A percentile compares a stretch with the other conserved stretches of the same genome.
These are phyloP conservation scores for Mus caroli DNA, from an alignment of 2,797 vertebrate genomes.

Conservation along the genomic window DNA sequence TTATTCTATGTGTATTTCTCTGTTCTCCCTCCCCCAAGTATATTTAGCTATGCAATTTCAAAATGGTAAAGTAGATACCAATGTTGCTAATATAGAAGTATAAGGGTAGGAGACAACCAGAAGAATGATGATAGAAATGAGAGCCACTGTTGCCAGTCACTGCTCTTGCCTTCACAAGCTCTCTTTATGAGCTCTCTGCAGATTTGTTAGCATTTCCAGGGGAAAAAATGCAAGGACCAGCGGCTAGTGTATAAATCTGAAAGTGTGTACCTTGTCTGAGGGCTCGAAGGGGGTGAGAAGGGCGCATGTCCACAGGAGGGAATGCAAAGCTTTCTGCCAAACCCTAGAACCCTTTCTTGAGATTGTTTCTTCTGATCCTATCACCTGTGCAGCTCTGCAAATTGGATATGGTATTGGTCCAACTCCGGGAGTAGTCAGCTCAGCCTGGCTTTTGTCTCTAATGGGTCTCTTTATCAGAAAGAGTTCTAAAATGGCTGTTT, in stretches of 20 bases:
- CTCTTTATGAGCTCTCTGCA: not conserved
- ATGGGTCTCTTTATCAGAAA: constrained; percentile 73
- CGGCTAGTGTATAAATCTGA: not conserved
- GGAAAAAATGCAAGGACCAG: not conserved
- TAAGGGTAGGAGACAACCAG: constrained; percentile 67
- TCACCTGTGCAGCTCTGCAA: constrained; percentile 45
- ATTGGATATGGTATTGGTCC: not conserved
- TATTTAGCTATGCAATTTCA: constrained; percentile 85
- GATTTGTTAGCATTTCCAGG: constrained; percentile 50
- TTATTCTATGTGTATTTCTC: constrained; percentile 80
- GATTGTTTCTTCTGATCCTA: constrained; percentile 49
- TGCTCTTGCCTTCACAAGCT: constrained; percentile 26
- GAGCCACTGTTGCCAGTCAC: not conserved
- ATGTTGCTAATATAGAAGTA: constrained; percentile 84
- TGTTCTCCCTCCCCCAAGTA: constrained; percentile 74
- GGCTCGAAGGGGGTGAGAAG: not conserved
- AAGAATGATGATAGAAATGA: constrained; percentile 73
- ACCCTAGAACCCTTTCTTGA: not conserved
- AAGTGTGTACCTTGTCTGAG: not conserved
- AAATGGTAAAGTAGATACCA: constrained; percentile 82
- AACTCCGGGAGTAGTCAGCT: constrained; percentile 60
- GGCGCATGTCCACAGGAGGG: not conserved
- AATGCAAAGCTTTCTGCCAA: not conserved
- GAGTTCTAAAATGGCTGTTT: constrained; percentile 71
- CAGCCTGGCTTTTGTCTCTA: constrained; percentile 69